These are phyloP conservation scores for Drosophila rellima DNA, from an alignment of 2,888 invertebrate species.

Conservation along the genomic window DNA sequence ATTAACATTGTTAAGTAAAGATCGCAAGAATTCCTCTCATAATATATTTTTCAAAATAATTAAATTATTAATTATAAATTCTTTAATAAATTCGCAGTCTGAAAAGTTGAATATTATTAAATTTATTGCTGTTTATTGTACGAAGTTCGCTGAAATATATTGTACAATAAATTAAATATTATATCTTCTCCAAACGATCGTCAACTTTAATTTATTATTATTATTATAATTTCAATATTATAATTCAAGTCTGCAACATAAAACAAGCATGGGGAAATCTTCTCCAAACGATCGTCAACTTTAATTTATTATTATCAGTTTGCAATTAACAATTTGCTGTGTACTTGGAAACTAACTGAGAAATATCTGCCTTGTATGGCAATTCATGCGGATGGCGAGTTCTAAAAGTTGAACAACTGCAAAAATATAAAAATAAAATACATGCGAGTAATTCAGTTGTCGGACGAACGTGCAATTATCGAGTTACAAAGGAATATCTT, in stretches of 20 bases:
- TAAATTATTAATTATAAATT: no score
- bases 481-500: constrained; percentile 59
- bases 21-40: no score
- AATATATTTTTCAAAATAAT: no score
- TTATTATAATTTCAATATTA: no score
- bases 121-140: no score
- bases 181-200: no score
- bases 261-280: constrained; percentile 4
- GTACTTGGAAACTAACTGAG: constrained; percentile 20
- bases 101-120: no score
- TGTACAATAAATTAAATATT: no score
- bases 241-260: background rate
- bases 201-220: no score
- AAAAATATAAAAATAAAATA: constrained; percentile 20
- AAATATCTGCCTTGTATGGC: constrained; percentile 32
- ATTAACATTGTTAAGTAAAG: no score
- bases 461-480: constrained; percentile 73
- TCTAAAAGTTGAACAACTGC: constrained; percentile 31
- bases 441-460: constrained; percentile 42
- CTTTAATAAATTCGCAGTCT: no score
- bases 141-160: no score
- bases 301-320: constrained; percentile 17
- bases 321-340: constrained; percentile 33
- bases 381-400: constrained; percentile 37
- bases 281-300: constrained; percentile 19